Base-by-base conservation (phyloP, 2,888 invertebrate species). In the Brenthis daphne region DNA sequence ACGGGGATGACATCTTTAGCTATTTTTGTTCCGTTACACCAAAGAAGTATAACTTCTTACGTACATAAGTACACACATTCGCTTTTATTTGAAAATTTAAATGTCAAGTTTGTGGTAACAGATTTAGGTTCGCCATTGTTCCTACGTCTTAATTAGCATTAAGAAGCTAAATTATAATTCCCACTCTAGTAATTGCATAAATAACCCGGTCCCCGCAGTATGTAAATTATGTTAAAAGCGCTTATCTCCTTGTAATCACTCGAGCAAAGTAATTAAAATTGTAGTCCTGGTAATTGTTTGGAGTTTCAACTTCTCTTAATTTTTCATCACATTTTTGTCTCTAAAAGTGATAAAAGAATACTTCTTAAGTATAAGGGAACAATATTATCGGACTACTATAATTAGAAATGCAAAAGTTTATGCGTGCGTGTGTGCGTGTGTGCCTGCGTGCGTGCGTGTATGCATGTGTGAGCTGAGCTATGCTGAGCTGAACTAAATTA, bases 211-310 rank as follows among this genome's bases (percentile, higher is more conserved):
- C 76, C 72, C 74, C 75, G 74, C 77, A 79, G 37, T 79, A 78
- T 79, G 79, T 76, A 77, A 80, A 81, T 80, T 77, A 74, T 74
- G 73, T 74, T 76, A 67, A 67, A 75, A 75, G 70, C 76, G 82
- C 81, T 87, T 86, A 87, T 86, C 85, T 82, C 77, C 70, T 73
- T 75, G 73, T 77, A 77, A 77, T 77, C 79, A 74, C 75, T 67
- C 11, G 64, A 68, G 58, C 57, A 55, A 48, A 50, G 65, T 70
- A 57, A 71, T 70, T 69, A 65, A 65, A 63, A 54, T n/a, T 57
- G 65, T 64, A 66, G 65, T 63, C 65, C 63, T 56, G 61, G 48
- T 58, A 64, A 71, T 71, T 69, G 65, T 71, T 43, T 63, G 48
- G 65, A 57, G 63, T 65, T 64, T 69, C 43, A 2, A 6, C 3